phyloP scores from a whole-genome alignment of 2,888 invertebrate genomes.

The Chymomyza procnemis region DNA sequence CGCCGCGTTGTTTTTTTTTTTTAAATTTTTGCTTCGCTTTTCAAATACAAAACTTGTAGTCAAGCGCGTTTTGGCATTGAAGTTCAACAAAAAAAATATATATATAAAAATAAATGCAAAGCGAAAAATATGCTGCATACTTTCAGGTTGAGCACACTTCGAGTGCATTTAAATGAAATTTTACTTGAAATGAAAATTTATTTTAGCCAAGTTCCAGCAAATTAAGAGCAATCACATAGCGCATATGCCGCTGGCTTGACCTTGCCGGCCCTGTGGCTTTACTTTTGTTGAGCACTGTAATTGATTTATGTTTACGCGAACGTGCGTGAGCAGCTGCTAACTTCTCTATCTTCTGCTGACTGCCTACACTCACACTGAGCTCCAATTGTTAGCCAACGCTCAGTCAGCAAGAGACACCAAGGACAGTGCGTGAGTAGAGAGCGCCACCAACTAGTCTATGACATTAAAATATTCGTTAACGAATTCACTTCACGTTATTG shows the following conservation, averaged over 20 bases:
- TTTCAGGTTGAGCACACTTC: background rate
- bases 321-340: constrained; percentile 64
- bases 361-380: background rate
- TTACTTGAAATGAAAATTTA: background rate
- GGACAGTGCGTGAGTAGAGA: background rate
- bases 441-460: too few species aligned
- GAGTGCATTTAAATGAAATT: background rate
- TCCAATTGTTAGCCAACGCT: background rate
- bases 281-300: constrained; percentile 51
- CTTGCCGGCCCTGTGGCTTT: constrained; percentile 14
- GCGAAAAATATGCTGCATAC: background rate
- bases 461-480: background rate
- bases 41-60: background rate
- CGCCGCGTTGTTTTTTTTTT: background rate
- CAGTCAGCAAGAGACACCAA: background rate
- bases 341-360: constrained; percentile 23
- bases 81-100: background rate
- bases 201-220: background rate
- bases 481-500: background rate
- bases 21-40: background rate
- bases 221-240: background rate
- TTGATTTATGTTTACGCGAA: constrained; percentile 63
- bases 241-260: background rate
- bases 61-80: background rate
- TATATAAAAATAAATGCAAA: too few species aligned